Evolutionary conservation across 2,113 vertebrate species (phyloP), one percentile per base, ranked within the genome.

Genomic region (Prinia subflava): DNA sequence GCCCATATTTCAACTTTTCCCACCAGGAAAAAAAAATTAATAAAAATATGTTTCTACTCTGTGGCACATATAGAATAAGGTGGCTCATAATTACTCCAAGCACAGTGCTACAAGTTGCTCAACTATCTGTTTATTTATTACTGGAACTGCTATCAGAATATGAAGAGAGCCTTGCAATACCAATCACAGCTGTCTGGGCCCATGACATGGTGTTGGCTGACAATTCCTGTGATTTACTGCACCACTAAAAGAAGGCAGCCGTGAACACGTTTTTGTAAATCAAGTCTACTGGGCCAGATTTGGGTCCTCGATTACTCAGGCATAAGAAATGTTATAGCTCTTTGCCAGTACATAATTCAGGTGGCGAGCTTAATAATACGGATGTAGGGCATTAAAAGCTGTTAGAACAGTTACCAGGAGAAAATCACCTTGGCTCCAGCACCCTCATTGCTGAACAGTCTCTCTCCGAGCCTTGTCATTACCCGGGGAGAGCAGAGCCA

Each of bases 101-200:
- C 31, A 39, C 39, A 75, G 2, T 4, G 31, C 18, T 79, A 22
- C 13, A 23, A 59, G 39, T 62, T 83, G 62, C 60, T 89, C 41
- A 80, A 93, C 55, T 83, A 83, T 62, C 77, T 69, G 7, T 62
- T 91, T 90, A 31, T 90, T 84, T 92, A 50, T 83, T 80, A 73
- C 77, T 59, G 67, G 53, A 30, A 73, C 9, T 15, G 21, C n/a
- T 37, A 56, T 25, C 24, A 37, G 44, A 69, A 71, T 31, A 78
- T 9, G 30, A 78, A 78, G 55, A 91, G 44, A 83, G 44, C 55
- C 52, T 71, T 89, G 69, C 88, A 87, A 41, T 27, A 39, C 57
- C n/a, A 46, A 94, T 62, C 81, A 19, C 8, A 83, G 73, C 47
- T 77, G 76, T 27, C 86, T 30, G 50, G 62, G n/a, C 55, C n/a